phyloP scores from a whole-genome alignment of 2,888 invertebrate genomes.

The Lithophane socia region DNA sequence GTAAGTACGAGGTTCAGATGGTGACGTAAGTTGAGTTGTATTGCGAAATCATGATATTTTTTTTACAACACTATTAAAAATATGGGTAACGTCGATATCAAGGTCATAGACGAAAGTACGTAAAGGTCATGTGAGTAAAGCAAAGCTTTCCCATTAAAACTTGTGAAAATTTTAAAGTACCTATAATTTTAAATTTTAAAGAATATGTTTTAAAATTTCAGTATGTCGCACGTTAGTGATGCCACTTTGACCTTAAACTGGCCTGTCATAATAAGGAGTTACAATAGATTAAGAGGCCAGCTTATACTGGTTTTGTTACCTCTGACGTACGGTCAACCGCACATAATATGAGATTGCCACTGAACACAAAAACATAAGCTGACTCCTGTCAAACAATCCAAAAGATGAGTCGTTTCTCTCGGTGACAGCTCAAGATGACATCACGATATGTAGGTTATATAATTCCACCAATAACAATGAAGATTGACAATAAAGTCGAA shows the following conservation, averaged over 20 bases:
- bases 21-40: slow-evolving; percentile 29
- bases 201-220: neutral
- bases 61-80: slow-evolving; percentile 5
- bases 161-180: neutral
- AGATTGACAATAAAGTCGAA: slow-evolving; percentile 14
- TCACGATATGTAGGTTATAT: slow-evolving; percentile 17
- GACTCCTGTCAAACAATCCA: neutral
- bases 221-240: neutral
- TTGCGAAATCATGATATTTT: slow-evolving; percentile 28
- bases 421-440: slow-evolving; percentile 18
- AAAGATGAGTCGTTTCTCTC: slow-evolving; percentile 13
- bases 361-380: neutral
- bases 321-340: neutral
- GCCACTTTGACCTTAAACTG: neutral
- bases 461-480: slow-evolving; percentile 34
- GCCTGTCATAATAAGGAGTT: neutral
- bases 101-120: neutral
- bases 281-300: neutral
- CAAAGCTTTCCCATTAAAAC: neutral
- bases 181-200: too few species aligned
- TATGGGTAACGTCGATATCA: neutral
- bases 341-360: neutral
- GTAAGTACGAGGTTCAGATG: slow-evolving; percentile 11
- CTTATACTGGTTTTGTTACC: neutral
- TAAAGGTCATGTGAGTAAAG: neutral